phyloP scores from a whole-genome alignment of 2,113 vertebrate genomes.

The Myotis lucifugus region DNA sequence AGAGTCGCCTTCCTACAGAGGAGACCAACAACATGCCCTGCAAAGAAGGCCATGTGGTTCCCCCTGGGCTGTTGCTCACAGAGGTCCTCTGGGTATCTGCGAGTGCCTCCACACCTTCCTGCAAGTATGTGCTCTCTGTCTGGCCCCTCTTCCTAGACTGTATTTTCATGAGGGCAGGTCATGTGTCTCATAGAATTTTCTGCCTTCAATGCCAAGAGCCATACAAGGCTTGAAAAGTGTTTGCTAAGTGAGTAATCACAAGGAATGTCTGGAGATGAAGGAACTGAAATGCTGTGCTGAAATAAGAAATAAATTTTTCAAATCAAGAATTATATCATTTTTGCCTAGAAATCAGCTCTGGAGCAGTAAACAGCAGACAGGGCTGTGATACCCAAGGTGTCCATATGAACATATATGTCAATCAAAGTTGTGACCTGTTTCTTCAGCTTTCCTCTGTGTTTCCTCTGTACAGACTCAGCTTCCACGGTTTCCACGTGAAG shows the following conservation, averaged over 20 bases:
- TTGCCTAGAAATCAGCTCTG: not conserved
- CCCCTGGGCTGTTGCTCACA: not conserved
- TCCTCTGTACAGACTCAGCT: not conserved
- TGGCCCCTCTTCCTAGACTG: not conserved
- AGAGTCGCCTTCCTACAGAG: not conserved
- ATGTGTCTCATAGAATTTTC: not conserved
- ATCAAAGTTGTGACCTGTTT: constrained; percentile 10
- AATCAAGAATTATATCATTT: not conserved
- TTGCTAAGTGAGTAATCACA: constrained; percentile 27
- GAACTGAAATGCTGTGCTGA: not conserved
- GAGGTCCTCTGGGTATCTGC: not conserved
- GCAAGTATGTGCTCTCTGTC: not conserved
- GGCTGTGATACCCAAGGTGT: not conserved
- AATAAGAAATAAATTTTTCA: not conserved
- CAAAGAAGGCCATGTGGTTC: not conserved
- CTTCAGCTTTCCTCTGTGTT: not conserved
- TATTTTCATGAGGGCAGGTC: not conserved
- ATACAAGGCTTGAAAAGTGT: not conserved
- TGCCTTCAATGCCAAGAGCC: not conserved
- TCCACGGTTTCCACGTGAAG: not conserved
- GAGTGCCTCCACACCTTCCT: not conserved
- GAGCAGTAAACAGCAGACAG: not conserved
- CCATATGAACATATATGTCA: not conserved
- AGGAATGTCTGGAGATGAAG: not conserved
- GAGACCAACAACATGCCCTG: not conserved